phyloP scores from a whole-genome alignment of 1,140 invertebrate genomes.

The Neodiprion pinetum region DNA sequence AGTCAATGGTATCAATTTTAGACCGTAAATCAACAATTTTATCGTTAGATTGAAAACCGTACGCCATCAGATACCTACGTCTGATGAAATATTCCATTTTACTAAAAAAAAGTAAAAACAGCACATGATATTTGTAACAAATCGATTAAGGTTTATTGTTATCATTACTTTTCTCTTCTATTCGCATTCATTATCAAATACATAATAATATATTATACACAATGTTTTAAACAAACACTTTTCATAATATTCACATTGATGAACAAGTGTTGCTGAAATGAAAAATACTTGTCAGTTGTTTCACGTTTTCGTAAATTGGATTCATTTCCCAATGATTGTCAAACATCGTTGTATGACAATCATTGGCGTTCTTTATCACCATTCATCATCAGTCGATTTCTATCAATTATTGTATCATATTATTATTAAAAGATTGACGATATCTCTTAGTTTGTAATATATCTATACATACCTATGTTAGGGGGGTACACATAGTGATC shows the following conservation, averaged over 20 bases:
- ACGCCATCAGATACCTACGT: not conserved
- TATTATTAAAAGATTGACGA: not conserved
- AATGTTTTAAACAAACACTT: not conserved
- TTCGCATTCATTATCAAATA: not conserved
- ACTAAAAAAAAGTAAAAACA: not conserved
- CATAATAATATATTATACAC: conserved; percentile 3
- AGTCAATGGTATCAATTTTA: too few species aligned
- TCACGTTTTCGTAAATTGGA: not conserved
- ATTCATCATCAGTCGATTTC: not conserved
- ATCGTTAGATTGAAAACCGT: not conserved
- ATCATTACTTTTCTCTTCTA: not conserved
- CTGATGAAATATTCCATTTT: not conserved
- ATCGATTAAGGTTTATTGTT: not conserved
- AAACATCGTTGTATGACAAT: not conserved
- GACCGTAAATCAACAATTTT: too few species aligned
- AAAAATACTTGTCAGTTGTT: not conserved
- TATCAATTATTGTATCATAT: not conserved
- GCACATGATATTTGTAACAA: not conserved
- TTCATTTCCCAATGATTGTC: not conserved
- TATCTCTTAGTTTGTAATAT: not conserved
- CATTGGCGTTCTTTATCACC: not conserved
- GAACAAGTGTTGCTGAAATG: not conserved
- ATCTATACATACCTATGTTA: too few species aligned
- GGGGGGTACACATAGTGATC: too few species aligned
- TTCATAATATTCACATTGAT: not conserved